phyloP scores from a whole-genome alignment of 2,888 invertebrate genomes.

The Andrena haemorrhoa region DNA sequence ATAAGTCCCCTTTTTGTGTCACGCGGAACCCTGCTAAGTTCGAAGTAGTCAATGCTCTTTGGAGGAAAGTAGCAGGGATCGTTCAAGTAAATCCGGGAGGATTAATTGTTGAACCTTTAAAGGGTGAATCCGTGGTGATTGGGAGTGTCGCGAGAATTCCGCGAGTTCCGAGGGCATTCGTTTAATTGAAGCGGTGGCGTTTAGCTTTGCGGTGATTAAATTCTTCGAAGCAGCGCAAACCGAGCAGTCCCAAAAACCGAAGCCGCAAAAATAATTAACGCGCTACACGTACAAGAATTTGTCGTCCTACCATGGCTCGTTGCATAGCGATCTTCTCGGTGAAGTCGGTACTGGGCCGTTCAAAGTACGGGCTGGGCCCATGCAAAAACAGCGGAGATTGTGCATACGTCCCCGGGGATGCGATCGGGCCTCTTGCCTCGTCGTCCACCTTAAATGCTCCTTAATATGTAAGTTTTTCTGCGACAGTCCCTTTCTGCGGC shows the following conservation, averaged over 20 bases:
- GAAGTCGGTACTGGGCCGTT: slow-evolving; percentile 47
- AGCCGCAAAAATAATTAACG: slow-evolving; percentile 60
- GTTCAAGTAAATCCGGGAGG: too few species aligned
- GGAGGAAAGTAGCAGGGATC: not conserved
- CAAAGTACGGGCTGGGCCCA: slow-evolving; percentile 60
- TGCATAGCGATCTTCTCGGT: slow-evolving; percentile 51
- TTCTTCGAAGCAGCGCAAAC: slow-evolving; percentile 40
- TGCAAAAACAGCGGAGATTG: slow-evolving; percentile 75
- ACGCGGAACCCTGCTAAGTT: not conserved
- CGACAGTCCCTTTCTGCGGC: slow-evolving; percentile 64
- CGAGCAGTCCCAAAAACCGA: not conserved
- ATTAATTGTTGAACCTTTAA: too few species aligned
- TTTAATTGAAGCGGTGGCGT: not conserved
- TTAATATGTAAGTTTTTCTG: slow-evolving; percentile 76
- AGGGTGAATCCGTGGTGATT: too few species aligned
- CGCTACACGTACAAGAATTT: slow-evolving; percentile 63
- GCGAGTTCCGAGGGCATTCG: not conserved
- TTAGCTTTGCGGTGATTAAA: not conserved
- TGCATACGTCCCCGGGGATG: slow-evolving; percentile 74
- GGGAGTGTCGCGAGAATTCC: not conserved
- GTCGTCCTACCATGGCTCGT: slow-evolving; percentile 39
- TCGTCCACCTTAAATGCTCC: slow-evolving; percentile 72
- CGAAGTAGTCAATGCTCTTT: not conserved
- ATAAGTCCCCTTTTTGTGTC: not conserved
- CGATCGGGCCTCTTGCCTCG: slow-evolving; percentile 61